phyloP scores from a whole-genome alignment of 2,888 invertebrate species.

The Tipula unca region DNA sequence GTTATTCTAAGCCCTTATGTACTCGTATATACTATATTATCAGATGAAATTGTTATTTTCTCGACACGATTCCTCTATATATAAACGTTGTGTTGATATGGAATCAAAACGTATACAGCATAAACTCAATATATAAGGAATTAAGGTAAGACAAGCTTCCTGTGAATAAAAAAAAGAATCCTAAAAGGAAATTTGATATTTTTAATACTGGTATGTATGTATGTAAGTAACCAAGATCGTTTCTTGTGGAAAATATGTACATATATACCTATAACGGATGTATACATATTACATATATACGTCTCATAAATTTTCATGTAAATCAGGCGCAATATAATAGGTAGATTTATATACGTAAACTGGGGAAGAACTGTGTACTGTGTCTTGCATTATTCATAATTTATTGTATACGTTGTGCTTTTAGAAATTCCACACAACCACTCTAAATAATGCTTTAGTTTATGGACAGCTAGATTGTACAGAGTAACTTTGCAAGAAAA shows the following conservation, averaged over 20 bases:
- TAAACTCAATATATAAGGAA: background rate
- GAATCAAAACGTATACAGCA: background rate
- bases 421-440: no score
- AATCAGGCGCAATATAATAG: background rate
- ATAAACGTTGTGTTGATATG: background rate
- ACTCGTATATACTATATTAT: background rate
- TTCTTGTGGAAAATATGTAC: background rate
- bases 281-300: background rate
- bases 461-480: no score
- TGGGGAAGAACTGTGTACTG: no score
- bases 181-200: background rate
- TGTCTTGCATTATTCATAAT: no score
- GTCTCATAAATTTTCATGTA: background rate
- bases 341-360: background rate
- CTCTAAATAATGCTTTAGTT: no score
- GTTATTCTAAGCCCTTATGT: background rate
- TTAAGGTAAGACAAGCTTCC: background rate
- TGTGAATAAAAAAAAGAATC: background rate
- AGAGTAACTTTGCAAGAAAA: no score
- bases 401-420: no score
- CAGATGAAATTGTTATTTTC: background rate
- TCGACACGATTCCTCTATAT: background rate
- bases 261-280: background rate
- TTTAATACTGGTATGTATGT: background rate
- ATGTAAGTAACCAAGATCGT: background rate